Evolutionary conservation across 64 coral and sea anemone genomes (phyloP), one percentile per base, ranked within the genome.

Genomic region (Anthopleura sola): DNA sequence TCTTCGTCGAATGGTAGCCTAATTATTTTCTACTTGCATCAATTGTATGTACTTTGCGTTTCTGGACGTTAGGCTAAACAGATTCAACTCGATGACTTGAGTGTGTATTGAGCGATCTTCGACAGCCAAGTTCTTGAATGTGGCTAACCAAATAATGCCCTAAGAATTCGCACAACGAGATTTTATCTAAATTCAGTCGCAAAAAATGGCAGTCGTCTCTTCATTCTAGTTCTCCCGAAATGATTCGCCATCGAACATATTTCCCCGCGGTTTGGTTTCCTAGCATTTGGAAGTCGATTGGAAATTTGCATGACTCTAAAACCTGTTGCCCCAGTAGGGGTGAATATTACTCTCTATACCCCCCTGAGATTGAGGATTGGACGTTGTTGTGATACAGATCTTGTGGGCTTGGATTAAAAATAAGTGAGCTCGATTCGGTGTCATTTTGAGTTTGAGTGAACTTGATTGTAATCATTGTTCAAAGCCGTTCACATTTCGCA

Each of bases 271-370:
- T 20, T 81, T 26, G 38, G 78, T 81, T 48, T 81, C 78, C 78
- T 81, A 81, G 78, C 36, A 81, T 81, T 46, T 81, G 15, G 20
- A 5, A 81, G 38, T 23, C 78, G 78, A 26, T 81, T 28, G 7
- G 2, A 48, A 81, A 81, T 81, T 81, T 81, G 78, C 78, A 81
- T 81, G 6, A 18, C 18, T 16, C 5, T 5, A 48, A 81, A 81
- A 81, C 37, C 36, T 81, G 33, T 81, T 81, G 78, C 78, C 78
- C 49, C 78, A 31, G 39, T 46, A 53, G 28, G 78, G 78, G 78
- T 8, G 16, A 81, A 71, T 71, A 34, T 0, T 71, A 71, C 66
- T 71, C 66, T 32, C 66, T 16, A 28, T 4, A 71, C 26, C 66
- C 66, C 66, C 28, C 26, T 71, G 29, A 16, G 66, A 20, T 14